Base-by-base conservation (phyloP, 2,888 invertebrate species). In the Thyatira batis region DNA sequence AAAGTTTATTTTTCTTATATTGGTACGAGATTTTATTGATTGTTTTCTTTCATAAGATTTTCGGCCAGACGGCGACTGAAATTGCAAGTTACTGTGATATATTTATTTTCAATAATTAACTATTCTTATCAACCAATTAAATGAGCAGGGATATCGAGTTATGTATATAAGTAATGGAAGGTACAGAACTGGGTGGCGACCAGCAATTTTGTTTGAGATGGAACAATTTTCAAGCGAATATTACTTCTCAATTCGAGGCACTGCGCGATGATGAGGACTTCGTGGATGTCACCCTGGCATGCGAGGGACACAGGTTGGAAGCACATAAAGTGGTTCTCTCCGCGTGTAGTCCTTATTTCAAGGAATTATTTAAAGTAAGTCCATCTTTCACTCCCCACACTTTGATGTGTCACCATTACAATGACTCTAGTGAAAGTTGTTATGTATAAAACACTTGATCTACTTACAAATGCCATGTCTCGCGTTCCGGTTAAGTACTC, bases 121-220 rank as follows among this genome's bases (percentile, higher is more conserved):
- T 87, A 89, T 90, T 91, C 87, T 92, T 91, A 89, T 91, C 90
- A 91, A 89, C 82, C 85, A 90, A 90, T 92, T 92, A 92, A 92
- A 92, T 92, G 92, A 92, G 89, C 90, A 90, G 88, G 92, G 89
- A 89, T 89, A 92, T 87, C 89, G 84, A 92, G 92, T 92, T 92
- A 92, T 92, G 92, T 92, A 86, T 92, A 91, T 92, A 90, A 92
- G 92, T 92, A 92, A 92, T 92, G 92, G 92, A 92, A 92, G 92
- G 92, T 88, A 88, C 92, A 90, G 92, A 92, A 92, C 92, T 92
- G 90, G 92, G 91, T 86, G 94, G 94, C 87, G 95, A 95, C 92
- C 96, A 96, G 93, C 96, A 96, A 93, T 96, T 96, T 93, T 96
- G 96, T 94, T 94, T 97, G 91, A 94, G 96, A 92, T 97, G 97